Evolutionary conservation across 2,113 vertebrate genomes (phyloP), one percentile per base, ranked within the genome.

Genomic region (Ctenodactylus gundi): DNA sequence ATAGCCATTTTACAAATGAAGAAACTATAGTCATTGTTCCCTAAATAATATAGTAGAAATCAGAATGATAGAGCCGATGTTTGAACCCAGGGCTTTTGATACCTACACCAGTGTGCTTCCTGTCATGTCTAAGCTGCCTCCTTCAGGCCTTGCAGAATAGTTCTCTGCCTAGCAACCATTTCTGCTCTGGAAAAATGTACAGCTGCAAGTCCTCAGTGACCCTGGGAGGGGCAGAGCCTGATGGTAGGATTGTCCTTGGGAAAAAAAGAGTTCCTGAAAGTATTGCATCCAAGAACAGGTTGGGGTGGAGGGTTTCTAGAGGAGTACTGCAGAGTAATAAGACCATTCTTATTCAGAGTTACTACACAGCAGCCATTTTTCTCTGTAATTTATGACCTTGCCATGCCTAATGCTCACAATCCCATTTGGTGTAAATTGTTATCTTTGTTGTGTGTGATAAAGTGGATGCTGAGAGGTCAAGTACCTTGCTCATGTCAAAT

Each of bases 391-490:
- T 95, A 85, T 27, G 88, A 94, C 49, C n/a, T 31, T 89, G 62
- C 39, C 85, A 57, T 80, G 82, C 72, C 78, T 78, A 94, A 62
- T 84, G 89, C 41, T 75, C 46, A 57, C 11, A 67, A 11, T 83
- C 23, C 86, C 39, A 49, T 93, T 88, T 80, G 73, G n/a, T 80
- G 18, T 55, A 55, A 73, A 57, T 44, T 84, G 60, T 90, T 85
- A 60, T 44, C 34, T 92, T 67, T 94, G n/a, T 94, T 95, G 41
- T 68, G n/a, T 65, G 25, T 86, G 68, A 91, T 91, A 94, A 77
- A 77, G 65, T 46, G 75, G 46, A 46, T 18, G 17, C 62, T 62
- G 23, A 78, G 88, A 85, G 62, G 60, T 49, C 34, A 14, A 90
- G 72, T 1, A 46, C 75, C 49, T 77, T 39, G 64, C 62, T 81